These are phyloP conservation scores for Eleutherodactylus coqui DNA, from an alignment of 2,797 vertebrate genomes.

Conservation along the genomic window DNA sequence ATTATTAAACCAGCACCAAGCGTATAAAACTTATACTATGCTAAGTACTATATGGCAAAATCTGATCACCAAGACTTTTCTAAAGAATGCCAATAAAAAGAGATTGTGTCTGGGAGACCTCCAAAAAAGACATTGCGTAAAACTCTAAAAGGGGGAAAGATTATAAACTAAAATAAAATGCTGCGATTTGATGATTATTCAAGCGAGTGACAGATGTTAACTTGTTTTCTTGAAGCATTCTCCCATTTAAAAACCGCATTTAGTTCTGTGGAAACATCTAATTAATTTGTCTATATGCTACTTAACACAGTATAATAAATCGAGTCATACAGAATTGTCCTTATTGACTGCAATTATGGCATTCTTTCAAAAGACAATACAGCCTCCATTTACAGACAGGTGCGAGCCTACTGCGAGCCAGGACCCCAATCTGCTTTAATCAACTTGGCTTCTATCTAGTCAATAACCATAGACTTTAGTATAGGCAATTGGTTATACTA, in stretches of 20 bases:
- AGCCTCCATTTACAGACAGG: constrained; percentile 7
- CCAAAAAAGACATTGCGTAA: no score
- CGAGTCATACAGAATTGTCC: background rate
- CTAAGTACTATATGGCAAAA: no score
- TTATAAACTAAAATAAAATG: no score
- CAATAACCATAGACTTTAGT: constrained; percentile 16
- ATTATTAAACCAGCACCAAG: no score
- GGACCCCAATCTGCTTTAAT: background rate
- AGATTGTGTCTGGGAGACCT: no score
- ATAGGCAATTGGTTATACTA: constrained; percentile 8
- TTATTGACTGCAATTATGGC: background rate
- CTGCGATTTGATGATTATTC: background rate
- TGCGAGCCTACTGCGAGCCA: background rate
- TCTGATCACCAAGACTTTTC: no score
- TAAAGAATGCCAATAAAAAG: no score
- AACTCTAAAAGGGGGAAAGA: no score
- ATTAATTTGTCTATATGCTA: background rate
- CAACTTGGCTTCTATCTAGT: constrained; percentile 15
- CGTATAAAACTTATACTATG: no score
- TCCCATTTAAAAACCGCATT: background rate
- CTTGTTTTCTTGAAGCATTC: background rate
- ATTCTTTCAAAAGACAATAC: background rate
- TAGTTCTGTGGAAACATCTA: background rate
- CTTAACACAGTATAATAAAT: background rate
- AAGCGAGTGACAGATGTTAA: background rate